Evolutionary conservation across 1,140 invertebrate species (phyloP).

Genomic region (Arctopsyche grandis): DNA sequence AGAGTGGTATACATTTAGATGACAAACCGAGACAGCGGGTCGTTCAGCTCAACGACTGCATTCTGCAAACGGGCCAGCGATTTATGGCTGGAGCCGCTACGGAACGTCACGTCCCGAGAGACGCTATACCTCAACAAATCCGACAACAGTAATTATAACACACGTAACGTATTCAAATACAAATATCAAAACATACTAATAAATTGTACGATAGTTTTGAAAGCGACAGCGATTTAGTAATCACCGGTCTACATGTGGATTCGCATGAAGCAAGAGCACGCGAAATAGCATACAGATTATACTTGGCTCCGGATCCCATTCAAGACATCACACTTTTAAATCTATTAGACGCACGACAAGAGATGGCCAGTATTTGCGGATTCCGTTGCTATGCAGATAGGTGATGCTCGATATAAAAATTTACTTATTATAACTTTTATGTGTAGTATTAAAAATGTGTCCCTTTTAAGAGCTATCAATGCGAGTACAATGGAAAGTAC

Average conservation of each 20-base stretch:
- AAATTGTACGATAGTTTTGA: constrained; percentile 71
- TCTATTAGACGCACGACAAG: constrained; percentile 77
- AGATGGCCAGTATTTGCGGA: constrained; percentile 86
- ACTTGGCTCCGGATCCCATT: constrained; percentile 79
- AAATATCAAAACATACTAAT: constrained; percentile 9
- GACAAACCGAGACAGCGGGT: constrained; percentile 79
- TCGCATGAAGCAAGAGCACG: constrained; percentile 80
- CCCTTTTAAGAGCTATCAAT: constrained; percentile 76
- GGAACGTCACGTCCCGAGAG: constrained; percentile 72
- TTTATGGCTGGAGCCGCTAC: constrained; percentile 83
- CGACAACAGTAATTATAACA: constrained; percentile 75
- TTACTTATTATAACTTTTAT: background rate
- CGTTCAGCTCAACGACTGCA: constrained; percentile 85
- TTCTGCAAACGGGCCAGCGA: constrained; percentile 82
- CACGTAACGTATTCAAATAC: background rate
- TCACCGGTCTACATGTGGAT: constrained; percentile 86
- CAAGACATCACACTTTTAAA: constrained; percentile 82
- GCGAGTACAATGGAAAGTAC: constrained; percentile 88
- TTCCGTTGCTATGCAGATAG: constrained; percentile 89
- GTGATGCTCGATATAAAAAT: constrained; percentile 58
- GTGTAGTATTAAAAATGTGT: background rate
- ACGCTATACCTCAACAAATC: constrained; percentile 76
- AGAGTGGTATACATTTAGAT: constrained; percentile 94
- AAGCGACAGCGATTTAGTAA: constrained; percentile 75
- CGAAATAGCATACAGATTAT: constrained; percentile 90